Percentiles rank a stretch among this genome's conserved stretches.
phyloP scores from a whole-genome alignment of 2,888 invertebrate genomes.

The Podabrus alpinus region DNA sequence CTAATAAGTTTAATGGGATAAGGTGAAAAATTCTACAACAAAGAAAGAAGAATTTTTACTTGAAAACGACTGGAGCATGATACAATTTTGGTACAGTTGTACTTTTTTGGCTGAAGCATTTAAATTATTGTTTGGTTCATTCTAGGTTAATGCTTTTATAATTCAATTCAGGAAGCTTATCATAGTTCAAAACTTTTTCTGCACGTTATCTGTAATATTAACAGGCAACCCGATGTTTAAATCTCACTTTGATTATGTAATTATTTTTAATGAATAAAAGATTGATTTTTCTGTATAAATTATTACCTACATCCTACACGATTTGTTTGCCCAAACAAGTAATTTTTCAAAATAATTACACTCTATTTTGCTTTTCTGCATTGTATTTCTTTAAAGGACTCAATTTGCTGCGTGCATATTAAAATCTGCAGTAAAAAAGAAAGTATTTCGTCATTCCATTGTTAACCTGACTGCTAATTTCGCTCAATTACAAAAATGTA shows the following conservation, averaged over 20 bases:
- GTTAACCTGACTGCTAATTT: not conserved
- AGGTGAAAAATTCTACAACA: not conserved
- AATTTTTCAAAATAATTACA: not conserved
- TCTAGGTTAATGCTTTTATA: constrained; percentile 3
- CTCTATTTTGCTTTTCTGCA: not conserved
- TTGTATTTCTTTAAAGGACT: not conserved
- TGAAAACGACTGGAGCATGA: not conserved
- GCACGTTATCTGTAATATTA: not conserved
- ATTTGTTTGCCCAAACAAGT: not conserved
- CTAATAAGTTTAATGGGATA: not conserved
- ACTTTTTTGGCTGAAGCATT: not conserved
- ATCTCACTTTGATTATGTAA: not conserved
- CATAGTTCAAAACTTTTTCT: not conserved
- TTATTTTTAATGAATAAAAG: not conserved
- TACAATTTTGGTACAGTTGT: not conserved
- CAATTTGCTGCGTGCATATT: not conserved
- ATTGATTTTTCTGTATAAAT: not conserved
- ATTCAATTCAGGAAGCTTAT: not conserved
- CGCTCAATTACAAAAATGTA: not conserved
- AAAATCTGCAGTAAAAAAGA: not conserved
- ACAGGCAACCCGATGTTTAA: not conserved
- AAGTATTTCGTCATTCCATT: not conserved
- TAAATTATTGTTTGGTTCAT: not conserved
- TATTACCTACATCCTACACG: not conserved
- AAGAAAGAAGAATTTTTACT: not conserved